These are phyloP conservation scores for Samia ricini DNA, from an alignment of 1,140 invertebrate species.

Conservation along the genomic window DNA sequence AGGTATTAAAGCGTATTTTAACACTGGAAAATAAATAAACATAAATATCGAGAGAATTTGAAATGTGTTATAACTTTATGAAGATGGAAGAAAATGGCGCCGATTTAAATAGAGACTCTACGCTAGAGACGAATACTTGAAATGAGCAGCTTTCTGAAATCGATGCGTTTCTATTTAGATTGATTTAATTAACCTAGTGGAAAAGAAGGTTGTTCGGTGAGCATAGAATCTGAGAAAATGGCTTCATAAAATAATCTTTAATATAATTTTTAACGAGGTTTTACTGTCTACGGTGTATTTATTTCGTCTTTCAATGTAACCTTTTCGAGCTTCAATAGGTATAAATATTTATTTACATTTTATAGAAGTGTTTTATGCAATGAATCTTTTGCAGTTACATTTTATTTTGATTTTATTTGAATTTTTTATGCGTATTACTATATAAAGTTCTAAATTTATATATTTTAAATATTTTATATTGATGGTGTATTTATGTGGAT, in stretches of 20 bases:
- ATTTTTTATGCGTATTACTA: too few species aligned
- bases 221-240: background rate
- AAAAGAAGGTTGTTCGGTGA: background rate
- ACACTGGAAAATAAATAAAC: background rate
- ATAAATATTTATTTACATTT: background rate
- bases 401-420: too few species aligned
- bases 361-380: background rate
- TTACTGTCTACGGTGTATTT: background rate
- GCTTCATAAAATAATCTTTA: background rate
- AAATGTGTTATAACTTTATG: background rate
- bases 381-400: background rate
- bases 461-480: too few species aligned
- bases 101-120: background rate
- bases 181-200: background rate
- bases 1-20: background rate
- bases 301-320: too few species aligned
- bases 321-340: too few species aligned
- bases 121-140: background rate
- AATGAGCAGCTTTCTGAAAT: background rate
- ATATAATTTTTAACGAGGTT: background rate
- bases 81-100: background rate
- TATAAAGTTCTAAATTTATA: too few species aligned
- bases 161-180: background rate
- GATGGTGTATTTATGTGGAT: too few species aligned
- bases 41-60: background rate